phyloP scores from a whole-genome alignment of 2,888 invertebrate species.

The Amorpha juglandis region DNA sequence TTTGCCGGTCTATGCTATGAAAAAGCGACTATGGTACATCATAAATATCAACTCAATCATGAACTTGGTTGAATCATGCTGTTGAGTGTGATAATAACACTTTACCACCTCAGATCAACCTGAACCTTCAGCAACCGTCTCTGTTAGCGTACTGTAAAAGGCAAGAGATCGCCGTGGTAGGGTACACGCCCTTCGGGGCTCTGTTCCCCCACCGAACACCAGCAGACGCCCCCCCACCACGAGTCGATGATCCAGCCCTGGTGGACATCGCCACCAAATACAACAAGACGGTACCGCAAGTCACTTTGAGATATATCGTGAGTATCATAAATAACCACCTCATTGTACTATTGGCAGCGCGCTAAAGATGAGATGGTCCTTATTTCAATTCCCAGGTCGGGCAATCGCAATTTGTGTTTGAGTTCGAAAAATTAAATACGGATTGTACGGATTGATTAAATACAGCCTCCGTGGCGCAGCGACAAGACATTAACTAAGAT shows the following conservation, averaged over 20 bases:
- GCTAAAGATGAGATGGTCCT: constrained; percentile 28
- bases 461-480: no score
- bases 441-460: no score
- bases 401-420: not conserved
- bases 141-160: constrained; percentile 87
- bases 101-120: constrained; percentile 69
- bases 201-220: constrained; percentile 70
- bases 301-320: constrained; percentile 87
- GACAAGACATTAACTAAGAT: no score
- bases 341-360: no score
- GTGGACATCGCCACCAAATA: constrained; percentile 83
- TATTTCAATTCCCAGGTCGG: not conserved
- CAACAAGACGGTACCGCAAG: constrained; percentile 86
- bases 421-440: no score
- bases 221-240: constrained; percentile 77
- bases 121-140: constrained; percentile 88
- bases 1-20: no score
- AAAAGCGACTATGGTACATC: no score
- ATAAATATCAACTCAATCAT: no score
- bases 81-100: no score
- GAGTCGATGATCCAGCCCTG: constrained; percentile 81
- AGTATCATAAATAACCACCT: constrained; percentile 42
- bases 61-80: no score
- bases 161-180: constrained; percentile 87
- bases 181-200: constrained; percentile 89